A percentile compares a stretch with the other conserved stretches of the same genome.
phyloP scores from a whole-genome alignment of 2,113 vertebrate genomes.

The Brachypodius melanocephalos region DNA sequence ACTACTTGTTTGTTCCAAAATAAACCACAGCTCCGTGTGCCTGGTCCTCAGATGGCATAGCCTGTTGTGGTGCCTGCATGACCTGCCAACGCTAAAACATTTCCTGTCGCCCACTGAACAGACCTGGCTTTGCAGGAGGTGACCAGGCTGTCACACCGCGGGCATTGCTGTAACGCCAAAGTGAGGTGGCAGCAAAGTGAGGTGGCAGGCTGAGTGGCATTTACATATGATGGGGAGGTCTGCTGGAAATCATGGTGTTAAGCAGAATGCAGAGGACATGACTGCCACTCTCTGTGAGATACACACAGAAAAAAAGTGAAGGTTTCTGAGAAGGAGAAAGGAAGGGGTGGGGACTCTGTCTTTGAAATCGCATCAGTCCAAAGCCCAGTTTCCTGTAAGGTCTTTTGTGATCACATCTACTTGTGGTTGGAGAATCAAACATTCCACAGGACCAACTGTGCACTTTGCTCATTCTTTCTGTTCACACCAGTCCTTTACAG shows the following conservation, averaged over 20 bases:
- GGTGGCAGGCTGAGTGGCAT: not conserved
- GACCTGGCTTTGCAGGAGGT: constrained; percentile 1
- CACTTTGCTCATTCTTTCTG: not conserved
- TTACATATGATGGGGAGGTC: constrained; percentile 23
- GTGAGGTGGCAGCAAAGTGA: not conserved
- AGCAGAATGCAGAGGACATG: constrained; percentile 40
- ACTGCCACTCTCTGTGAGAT: constrained; percentile 56
- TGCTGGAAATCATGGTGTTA: constrained; percentile 22
- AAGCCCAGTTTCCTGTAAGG: not conserved
- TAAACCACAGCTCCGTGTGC: not conserved
- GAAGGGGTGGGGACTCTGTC: constrained; percentile 42
- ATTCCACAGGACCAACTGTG: not conserved
- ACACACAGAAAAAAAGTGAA: constrained; percentile 7
- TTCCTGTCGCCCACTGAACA: not conserved
- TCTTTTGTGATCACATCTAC: not conserved
- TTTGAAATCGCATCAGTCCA: not conserved
- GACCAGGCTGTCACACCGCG: constrained; percentile 28
- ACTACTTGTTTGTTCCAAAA: constrained; percentile 34
- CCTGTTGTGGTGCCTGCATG: not conserved
- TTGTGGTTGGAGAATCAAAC: not conserved
- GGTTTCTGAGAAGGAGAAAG: constrained; percentile 50
- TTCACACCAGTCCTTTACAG: not conserved
- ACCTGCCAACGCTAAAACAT: not conserved
- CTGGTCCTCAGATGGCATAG: not conserved
- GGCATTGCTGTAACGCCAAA: not conserved